phyloP scores from a whole-genome alignment of 2,888 invertebrate species.

The Rotaria macrura region DNA sequence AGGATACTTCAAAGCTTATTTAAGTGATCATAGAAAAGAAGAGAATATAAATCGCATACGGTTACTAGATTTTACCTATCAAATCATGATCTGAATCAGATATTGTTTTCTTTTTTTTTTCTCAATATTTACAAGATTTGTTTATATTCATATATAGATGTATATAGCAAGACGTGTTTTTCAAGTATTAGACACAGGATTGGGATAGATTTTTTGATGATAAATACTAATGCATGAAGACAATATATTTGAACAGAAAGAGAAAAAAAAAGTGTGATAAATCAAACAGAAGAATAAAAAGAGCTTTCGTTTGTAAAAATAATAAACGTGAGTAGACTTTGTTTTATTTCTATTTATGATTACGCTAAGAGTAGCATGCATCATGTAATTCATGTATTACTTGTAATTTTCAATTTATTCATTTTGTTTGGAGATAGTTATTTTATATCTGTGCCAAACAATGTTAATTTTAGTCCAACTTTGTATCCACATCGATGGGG shows the following conservation, averaged over 20 bases:
- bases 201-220: neutral
- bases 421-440: neutral
- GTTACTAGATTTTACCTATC: neutral
- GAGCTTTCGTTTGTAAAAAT: neutral
- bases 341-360: neutral
- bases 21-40: neutral
- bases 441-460: neutral
- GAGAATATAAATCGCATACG: no score
- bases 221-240: neutral
- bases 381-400: neutral
- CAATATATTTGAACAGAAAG: neutral
- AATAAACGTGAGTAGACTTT: neutral
- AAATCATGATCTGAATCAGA: neutral
- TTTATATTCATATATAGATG: no score
- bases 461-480: neutral
- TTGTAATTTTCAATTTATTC: neutral
- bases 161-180: neutral
- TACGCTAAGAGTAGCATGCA: neutral
- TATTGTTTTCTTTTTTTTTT: neutral
- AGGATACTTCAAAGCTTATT: neutral
- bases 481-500: neutral
- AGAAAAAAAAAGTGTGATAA: neutral
- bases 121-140: no score
- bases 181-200: no score
- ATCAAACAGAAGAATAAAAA: neutral